These are phyloP conservation scores for Dendroctonus ponderosae DNA, from an alignment of 1,140 invertebrate genomes.

Conservation along the genomic window DNA sequence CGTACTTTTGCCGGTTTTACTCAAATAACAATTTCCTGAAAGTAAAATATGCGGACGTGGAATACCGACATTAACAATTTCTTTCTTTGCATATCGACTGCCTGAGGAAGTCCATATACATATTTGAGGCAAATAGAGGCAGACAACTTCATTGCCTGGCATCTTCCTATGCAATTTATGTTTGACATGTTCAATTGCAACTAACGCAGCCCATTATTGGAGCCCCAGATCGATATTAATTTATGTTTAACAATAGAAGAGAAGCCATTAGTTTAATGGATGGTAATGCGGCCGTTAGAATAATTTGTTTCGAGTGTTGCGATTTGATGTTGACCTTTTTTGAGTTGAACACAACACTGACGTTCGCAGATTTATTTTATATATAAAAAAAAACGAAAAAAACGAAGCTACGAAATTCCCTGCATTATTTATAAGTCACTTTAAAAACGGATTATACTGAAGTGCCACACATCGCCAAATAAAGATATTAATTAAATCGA, in stretches of 20 bases:
- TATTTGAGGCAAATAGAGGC: constrained; percentile 1
- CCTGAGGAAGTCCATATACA: background rate
- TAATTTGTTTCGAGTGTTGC: constrained; percentile 5
- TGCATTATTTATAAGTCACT: background rate
- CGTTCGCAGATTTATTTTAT: too few species aligned
- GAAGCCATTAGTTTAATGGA: constrained; percentile 9
- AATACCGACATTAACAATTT: too few species aligned
- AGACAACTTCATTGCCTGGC: constrained; percentile 12
- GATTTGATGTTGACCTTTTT: constrained; percentile 11
- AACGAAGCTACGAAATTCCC: too few species aligned
- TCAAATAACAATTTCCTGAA: too few species aligned
- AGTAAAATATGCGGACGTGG: too few species aligned
- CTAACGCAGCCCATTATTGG: constrained; percentile 5
- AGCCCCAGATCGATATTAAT: constrained; percentile 13
- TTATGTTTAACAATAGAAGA: constrained; percentile 16
- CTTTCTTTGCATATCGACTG: background rate
- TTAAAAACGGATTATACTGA: background rate
- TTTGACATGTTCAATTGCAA: constrained; percentile 22
- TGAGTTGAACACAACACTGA: background rate
- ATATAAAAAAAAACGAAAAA: too few species aligned
- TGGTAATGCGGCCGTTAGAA: background rate
- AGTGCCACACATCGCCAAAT: constrained; percentile 1
- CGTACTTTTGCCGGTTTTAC: too few species aligned
- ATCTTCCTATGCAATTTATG: constrained; percentile 15
- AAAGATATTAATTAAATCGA: constrained; percentile 1